Percentiles rank a stretch among this genome's conserved stretches.
Conservation (phyloP, 1,140 invertebrate genomes). For the Sminthurides bifidus region DNA sequence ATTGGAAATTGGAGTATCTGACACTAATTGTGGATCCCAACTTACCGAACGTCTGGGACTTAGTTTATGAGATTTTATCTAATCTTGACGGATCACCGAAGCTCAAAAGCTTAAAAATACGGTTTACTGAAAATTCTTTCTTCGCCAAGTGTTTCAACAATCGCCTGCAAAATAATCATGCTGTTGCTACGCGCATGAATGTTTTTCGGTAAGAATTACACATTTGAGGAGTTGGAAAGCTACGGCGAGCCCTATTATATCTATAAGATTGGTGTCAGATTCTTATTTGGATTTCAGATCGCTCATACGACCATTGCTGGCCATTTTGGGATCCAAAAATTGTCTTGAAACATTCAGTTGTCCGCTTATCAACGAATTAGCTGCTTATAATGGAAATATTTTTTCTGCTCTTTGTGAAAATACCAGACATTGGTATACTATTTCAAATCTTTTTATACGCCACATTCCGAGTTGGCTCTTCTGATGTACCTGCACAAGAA, state of each 20-base stretch:
- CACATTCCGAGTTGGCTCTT: slow-evolving; percentile 7
- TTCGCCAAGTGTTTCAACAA: slow-evolving; percentile 9
- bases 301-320: slow-evolving; percentile 10
- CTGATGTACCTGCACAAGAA: not conserved
- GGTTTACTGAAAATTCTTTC: not conserved
- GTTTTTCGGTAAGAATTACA: not conserved
- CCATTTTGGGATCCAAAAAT: slow-evolving; percentile 9
- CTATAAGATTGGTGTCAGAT: not conserved
- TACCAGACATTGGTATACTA: not conserved
- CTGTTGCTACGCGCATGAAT: not conserved
- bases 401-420: slow-evolving; percentile 1
- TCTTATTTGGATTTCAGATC: slow-evolving; percentile 13
- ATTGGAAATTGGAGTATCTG: not conserved
- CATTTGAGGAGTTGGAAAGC: too few species aligned
- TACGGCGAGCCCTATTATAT: too few species aligned
- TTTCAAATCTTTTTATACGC: slow-evolving; percentile 15
- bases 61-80: not conserved
- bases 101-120: not conserved
- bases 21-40: not conserved
- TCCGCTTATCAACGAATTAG: slow-evolving; percentile 14
- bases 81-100: not conserved
- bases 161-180: not conserved
- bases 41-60: not conserved
- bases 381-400: not conserved
- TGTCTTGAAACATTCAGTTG: slow-evolving; percentile 20